A percentile compares a stretch with the other conserved stretches of the same genome.
phyloP scores from a whole-genome alignment of 2,797 vertebrate genomes.

The Sternarchorhynchus goeldii region DNA sequence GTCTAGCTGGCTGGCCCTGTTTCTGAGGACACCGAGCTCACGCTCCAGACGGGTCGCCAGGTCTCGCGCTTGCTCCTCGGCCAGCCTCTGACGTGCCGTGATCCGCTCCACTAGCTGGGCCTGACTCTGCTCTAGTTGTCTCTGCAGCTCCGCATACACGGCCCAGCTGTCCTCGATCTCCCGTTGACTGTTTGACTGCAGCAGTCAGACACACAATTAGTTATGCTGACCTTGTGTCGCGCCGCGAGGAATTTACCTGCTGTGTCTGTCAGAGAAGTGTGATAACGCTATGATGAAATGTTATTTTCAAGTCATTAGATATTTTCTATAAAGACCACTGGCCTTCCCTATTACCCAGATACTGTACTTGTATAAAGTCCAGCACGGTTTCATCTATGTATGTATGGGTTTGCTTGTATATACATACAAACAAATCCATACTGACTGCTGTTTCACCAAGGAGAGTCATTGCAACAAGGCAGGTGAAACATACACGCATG shows the following conservation, averaged over 20 bases:
- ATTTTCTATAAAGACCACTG: too few species aligned
- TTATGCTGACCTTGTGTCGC: too few species aligned
- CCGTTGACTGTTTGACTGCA: slow-evolving; percentile 70
- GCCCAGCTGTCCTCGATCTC: slow-evolving; percentile 82
- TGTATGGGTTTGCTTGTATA: too few species aligned
- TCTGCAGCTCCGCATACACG: slow-evolving; percentile 78
- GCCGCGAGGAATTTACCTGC: too few species aligned
- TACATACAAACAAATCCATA: background rate
- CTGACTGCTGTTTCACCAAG: background rate
- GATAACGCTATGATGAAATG: too few species aligned
- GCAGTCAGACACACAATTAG: background rate
- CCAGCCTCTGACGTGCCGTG: slow-evolving; percentile 67
- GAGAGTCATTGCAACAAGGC: background rate
- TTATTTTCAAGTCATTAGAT: too few species aligned
- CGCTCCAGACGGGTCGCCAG: slow-evolving; percentile 73
- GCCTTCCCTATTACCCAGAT: too few species aligned
- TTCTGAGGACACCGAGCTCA: slow-evolving; percentile 74
- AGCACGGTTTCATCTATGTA: background rate
- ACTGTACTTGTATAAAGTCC: too few species aligned
- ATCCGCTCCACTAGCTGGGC: slow-evolving; percentile 78
- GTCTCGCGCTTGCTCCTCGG: slow-evolving; percentile 73
- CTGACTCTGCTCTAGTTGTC: slow-evolving; percentile 78
- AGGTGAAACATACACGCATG: background rate
- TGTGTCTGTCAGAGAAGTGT: too few species aligned
- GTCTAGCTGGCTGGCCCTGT: slow-evolving; percentile 75